phyloP scores from a whole-genome alignment of 2,797 vertebrate species.

The Enteromius afrohamiltoni region DNA sequence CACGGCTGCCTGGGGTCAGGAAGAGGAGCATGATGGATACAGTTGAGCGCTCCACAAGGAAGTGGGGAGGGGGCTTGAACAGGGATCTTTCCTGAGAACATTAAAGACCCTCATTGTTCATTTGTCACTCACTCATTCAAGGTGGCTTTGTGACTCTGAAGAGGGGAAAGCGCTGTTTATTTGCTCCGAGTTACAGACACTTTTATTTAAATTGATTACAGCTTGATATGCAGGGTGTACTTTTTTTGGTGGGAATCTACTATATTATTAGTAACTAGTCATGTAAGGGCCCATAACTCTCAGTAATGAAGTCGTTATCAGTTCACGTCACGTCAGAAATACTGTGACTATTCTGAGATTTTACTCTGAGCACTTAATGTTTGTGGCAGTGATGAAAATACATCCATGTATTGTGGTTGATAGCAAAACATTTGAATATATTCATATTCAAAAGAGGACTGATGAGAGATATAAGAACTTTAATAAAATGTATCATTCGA shows the following conservation, averaged over 20 bases:
- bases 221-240: not conserved
- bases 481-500: not conserved
- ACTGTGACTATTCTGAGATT: not conserved
- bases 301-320: not conserved
- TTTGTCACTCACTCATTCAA: constrained; percentile 81
- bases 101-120: constrained; percentile 89
- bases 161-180: constrained; percentile 5
- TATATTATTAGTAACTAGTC: not conserved
- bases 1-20: constrained; percentile 84
- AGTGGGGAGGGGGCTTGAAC: constrained; percentile 76
- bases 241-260: not conserved
- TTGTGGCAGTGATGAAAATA: not conserved
- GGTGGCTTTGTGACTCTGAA: constrained; percentile 63
- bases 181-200: constrained; percentile 8
- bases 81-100: constrained; percentile 76
- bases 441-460: not conserved
- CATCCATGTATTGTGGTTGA: not conserved
- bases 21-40: constrained; percentile 92
- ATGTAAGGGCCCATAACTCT: not conserved
- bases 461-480: not conserved
- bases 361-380: not conserved
- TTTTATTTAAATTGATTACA: constrained; percentile 20
- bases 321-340: not conserved
- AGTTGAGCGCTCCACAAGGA: constrained; percentile 88
- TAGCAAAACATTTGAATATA: not conserved